Conservation (phyloP, 2,797 vertebrate species). For the Chromis chromis region DNA sequence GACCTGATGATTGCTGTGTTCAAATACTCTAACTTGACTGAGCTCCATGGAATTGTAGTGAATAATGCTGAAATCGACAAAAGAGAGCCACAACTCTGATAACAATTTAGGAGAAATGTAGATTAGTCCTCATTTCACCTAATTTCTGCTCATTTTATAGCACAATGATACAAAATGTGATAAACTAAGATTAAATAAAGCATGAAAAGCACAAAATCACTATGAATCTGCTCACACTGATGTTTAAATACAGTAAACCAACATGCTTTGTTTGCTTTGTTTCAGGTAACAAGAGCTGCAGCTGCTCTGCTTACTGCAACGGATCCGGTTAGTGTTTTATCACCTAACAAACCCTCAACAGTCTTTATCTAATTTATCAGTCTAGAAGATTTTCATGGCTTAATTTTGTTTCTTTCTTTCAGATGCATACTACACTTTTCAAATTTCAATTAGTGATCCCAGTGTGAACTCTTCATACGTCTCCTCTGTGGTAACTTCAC, state of each 20-base stretch:
- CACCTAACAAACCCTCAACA: neutral
- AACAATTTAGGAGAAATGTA: too few species aligned
- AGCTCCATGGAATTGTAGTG: too few species aligned
- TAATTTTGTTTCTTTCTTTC: conserved; percentile 26
- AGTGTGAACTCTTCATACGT: neutral
- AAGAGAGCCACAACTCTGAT: too few species aligned
- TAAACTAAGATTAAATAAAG: too few species aligned
- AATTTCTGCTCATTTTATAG: neutral
- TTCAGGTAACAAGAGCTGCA: conserved; percentile 62
- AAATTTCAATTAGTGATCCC: conserved; percentile 26
- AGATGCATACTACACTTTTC: conserved; percentile 77
- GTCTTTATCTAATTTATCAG: neutral
- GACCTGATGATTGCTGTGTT: too few species aligned
- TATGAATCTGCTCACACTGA: neutral
- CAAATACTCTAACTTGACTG: too few species aligned
- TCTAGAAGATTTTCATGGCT: neutral
- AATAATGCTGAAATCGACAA: too few species aligned
- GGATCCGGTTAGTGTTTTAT: conserved; percentile 61
- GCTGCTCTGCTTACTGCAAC: conserved; percentile 72
- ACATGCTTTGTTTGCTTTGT: conserved; percentile 29
- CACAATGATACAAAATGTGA: too few species aligned
- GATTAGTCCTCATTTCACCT: too few species aligned
- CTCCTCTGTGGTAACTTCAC: conserved; percentile 58
- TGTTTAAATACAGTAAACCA: neutral
- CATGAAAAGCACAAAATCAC: neutral